Base-by-base conservation (phyloP, 1,140 invertebrate genomes). In the Nasonia longicornis region DNA sequence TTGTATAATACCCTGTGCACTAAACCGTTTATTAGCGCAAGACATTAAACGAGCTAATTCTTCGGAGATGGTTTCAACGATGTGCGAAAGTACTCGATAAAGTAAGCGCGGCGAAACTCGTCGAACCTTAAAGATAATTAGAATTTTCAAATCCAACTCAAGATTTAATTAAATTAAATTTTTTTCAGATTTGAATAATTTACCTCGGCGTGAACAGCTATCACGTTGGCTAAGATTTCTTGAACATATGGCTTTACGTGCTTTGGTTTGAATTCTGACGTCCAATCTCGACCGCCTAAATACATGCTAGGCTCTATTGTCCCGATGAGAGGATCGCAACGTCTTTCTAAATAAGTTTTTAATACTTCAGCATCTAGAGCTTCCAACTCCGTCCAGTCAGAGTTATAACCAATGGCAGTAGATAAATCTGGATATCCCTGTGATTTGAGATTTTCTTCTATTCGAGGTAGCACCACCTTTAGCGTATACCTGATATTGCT, bases 271-370 rank as follows among this genome's bases (percentile, higher is more conserved):
- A 94, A 92, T 84, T 95, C 94, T 3, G 94, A 94, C 82, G 96
- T 94, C 95, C 97, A 97, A 85, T 96, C 95, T 87, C 98, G 96
- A 66, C 94, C 92, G 1, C 96, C 96, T 84, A 96, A 91, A 89
- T 98, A 98, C 97, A 99, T 98, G 66, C 96, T 97, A 3, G 96
- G 96, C 90, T 99, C 97, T 83, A 99, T 97, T 20, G 95, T 96
- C 26, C 97, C 97, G 31, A 98, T 95, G 0, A 98, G 91, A 4
- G 97, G 97, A 91, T 98, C 97, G 72, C 96, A 95, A 88, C 98
- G 98, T 84, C 96, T 94, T 89, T 99, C 97, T 70, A 98, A 92
- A 88, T 98, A 99, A 1, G 94, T 94, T 83, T 96, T 95, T 12
- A 95, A 90, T 72, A 96, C 93, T 7, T 92, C 93, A n/a, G 92